These are phyloP conservation scores for Daboia siamensis DNA, from an alignment of 2,113 vertebrate species.

Conservation along the genomic window DNA sequence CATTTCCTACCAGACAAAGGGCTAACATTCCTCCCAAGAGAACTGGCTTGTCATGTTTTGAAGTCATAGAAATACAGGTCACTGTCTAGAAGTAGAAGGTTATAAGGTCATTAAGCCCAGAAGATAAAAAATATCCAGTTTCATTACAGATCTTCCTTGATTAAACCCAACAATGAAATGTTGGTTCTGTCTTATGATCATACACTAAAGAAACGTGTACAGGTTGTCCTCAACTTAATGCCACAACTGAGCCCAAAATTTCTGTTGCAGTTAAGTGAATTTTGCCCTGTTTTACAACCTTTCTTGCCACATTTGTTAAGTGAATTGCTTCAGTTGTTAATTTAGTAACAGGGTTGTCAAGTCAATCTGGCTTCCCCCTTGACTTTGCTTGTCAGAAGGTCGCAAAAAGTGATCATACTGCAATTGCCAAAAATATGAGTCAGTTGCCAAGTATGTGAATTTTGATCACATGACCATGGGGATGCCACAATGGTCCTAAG, in stretches of 20 bases:
- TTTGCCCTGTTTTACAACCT: no score
- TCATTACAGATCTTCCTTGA: no score
- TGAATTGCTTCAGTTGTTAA: no score
- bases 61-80: not conserved
- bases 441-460: not conserved
- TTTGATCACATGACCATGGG: not conserved
- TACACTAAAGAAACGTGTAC: not conserved
- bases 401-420: not conserved
- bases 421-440: not conserved
- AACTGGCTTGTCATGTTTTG: not conserved
- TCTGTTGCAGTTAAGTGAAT: no score
- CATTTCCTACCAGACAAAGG: not conserved
- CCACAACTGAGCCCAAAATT: no score
- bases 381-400: not conserved
- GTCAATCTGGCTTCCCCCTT: no score
- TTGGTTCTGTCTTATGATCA: not conserved
- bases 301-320: no score
- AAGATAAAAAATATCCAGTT: not conserved
- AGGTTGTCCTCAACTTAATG: no score
- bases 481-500: not conserved
- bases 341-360: no score
- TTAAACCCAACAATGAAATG: not conserved
- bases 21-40: not conserved
- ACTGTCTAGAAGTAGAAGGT: not conserved
- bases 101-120: not conserved